A percentile compares a stretch with the other conserved stretches of the same genome.
phyloP scores from a whole-genome alignment of 37 sponge, comb jelly and placozoan genomes.

The Theonella swinhoei region DNA sequence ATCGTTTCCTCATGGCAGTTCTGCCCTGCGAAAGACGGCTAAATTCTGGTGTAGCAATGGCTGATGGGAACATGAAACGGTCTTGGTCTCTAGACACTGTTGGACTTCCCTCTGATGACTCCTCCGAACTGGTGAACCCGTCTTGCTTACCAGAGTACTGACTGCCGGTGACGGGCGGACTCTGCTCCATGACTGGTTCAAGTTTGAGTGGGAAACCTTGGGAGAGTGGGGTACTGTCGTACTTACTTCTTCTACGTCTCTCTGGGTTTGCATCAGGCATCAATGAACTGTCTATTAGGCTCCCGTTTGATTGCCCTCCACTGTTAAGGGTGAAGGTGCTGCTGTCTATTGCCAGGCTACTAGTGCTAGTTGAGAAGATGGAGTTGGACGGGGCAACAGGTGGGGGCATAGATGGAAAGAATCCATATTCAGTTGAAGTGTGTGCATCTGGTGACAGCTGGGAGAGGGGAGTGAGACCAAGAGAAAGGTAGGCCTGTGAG shows the following conservation, averaged over 20 bases:
- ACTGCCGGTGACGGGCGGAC: background rate
- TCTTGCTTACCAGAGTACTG: background rate
- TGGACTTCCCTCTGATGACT: background rate
- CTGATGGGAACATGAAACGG: constrained; percentile 16
- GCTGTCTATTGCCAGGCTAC: constrained; percentile 28
- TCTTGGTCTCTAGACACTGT: background rate
- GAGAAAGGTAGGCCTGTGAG: constrained; percentile 75
- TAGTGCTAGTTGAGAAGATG: background rate
- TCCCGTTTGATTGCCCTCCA: background rate
- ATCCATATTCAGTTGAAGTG: constrained; percentile 31
- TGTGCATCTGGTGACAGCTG: constrained; percentile 70
- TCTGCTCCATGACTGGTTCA: constrained; percentile 30
- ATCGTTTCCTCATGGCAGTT: background rate
- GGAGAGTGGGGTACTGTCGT: constrained; percentile 25
- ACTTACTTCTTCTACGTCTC: constrained; percentile 3
- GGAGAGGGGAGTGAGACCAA: constrained; percentile 85
- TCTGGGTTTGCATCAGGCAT: constrained; percentile 43
- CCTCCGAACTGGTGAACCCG: background rate
- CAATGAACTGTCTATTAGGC: background rate
- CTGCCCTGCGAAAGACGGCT: background rate
- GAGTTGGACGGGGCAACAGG: constrained; percentile 50
- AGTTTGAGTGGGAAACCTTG: constrained; percentile 37
- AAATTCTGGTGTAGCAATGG: background rate
- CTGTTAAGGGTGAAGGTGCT: constrained; percentile 17
- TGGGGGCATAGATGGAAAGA: constrained; percentile 77